phyloP scores from a whole-genome alignment of 2,888 invertebrate genomes.

The Acanthosepion pharaonis region DNA sequence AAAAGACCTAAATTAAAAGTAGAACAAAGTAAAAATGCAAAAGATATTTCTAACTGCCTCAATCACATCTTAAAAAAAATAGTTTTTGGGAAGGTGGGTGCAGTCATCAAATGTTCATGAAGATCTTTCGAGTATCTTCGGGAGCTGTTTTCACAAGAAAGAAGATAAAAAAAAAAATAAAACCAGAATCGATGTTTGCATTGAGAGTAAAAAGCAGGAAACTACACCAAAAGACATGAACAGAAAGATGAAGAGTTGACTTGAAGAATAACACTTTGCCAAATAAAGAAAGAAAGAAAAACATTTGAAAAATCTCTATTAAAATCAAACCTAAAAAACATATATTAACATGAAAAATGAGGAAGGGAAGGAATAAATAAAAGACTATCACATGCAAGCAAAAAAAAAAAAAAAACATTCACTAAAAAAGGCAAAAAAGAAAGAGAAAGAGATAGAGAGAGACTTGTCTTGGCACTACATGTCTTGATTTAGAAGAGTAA shows the following conservation, averaged over 20 bases:
- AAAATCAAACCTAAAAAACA: not conserved
- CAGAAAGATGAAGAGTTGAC: not conserved
- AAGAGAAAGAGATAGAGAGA: not conserved
- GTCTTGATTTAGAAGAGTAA: not conserved
- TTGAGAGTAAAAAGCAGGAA: not conserved
- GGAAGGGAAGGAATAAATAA: not conserved
- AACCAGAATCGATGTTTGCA: too few relatives aligned
- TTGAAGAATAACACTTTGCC: constrained; percentile 6
- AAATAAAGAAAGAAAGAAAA: not conserved
- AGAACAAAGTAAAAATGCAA: too few relatives aligned
- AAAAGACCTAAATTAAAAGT: too few relatives aligned
- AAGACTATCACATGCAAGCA: not conserved
- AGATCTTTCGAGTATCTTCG: too few relatives aligned
- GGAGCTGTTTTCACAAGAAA: too few relatives aligned
- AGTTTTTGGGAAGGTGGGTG: too few relatives aligned
- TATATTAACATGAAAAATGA: not conserved
- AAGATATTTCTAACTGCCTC: too few relatives aligned
- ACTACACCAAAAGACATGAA: not conserved
- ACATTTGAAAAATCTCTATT: not conserved
- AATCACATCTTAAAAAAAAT: too few relatives aligned
- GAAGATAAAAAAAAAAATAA: too few relatives aligned
- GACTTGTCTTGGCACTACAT: not conserved
- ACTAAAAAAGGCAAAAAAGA: not conserved
- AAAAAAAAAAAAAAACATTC: not conserved
- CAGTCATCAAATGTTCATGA: too few relatives aligned